phyloP scores from a whole-genome alignment of 1,140 invertebrate genomes.

The Atopsyche davidsoni region DNA sequence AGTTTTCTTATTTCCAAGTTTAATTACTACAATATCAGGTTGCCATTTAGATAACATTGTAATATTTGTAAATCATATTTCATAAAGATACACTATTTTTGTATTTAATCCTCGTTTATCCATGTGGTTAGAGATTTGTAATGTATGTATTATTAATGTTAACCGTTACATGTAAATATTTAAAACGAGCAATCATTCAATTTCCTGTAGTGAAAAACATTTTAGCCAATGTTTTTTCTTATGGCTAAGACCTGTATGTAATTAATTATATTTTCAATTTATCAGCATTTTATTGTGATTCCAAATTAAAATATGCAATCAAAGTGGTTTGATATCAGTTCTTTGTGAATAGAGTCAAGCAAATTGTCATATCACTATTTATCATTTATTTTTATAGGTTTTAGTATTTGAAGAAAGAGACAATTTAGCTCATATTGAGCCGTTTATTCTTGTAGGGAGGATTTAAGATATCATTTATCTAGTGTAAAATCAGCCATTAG shows the following conservation, averaged over 20 bases:
- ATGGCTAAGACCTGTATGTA: conserved; percentile 25
- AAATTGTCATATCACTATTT: conserved; percentile 14
- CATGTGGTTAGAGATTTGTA: conserved; percentile 16
- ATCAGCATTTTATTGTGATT: too few relatives aligned
- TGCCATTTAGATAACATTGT: conserved; percentile 4
- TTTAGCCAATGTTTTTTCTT: conserved; percentile 26
- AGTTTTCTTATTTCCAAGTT: not conserved
- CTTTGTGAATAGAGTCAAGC: not conserved
- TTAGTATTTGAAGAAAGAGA: conserved; percentile 28
- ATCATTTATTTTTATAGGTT: conserved; percentile 25
- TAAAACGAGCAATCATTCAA: conserved; percentile 10
- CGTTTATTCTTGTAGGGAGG: conserved; percentile 25
- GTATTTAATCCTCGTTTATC: not conserved
- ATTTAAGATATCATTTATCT: conserved; percentile 17
- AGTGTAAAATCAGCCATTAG: conserved; percentile 25
- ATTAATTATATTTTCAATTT: too few relatives aligned
- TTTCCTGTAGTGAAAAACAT: conserved; percentile 8
- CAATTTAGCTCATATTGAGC: conserved; percentile 32
- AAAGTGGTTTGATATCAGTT: too few relatives aligned
- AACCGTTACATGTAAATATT: conserved; percentile 21
- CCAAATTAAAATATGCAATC: too few relatives aligned
- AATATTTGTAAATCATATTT: not conserved
- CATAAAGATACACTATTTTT: conserved; percentile 1
- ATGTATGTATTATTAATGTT: conserved; percentile 20
- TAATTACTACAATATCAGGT: not conserved